Conservation (phyloP, 2,888 invertebrate species). For the Cecidostiba fungosa region DNA sequence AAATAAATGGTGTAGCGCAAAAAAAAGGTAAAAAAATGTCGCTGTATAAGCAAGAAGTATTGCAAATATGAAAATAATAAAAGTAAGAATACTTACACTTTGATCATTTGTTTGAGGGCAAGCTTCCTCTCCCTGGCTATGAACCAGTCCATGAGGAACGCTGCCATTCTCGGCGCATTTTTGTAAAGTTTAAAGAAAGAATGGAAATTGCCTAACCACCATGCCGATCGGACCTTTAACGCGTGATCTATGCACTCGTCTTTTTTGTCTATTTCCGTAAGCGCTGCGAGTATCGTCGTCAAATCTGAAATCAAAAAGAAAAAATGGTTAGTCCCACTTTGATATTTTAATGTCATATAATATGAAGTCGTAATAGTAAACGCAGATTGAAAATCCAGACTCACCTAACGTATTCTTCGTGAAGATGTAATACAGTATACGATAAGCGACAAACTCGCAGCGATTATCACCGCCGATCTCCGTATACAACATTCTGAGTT, state of each 20-base stretch:
- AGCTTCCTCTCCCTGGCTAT: constrained; percentile 95
- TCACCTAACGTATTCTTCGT: constrained; percentile 98
- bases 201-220: constrained; percentile 95
- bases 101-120: constrained; percentile 95
- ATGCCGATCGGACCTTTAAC: constrained; percentile 93
- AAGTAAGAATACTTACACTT: constrained; percentile 92
- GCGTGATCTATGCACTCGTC: constrained; percentile 93
- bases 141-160: constrained; percentile 99
- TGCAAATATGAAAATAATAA: constrained; percentile 49
- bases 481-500: constrained; percentile 95
- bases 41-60: constrained; percentile 24
- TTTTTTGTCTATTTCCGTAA: constrained; percentile 88
- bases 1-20: neutral
- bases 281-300: constrained; percentile 92
- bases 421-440: constrained; percentile 98
- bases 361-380: neutral
- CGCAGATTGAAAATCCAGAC: constrained; percentile 67
- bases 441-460: constrained; percentile 97
- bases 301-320: constrained; percentile 87
- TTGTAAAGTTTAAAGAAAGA: constrained; percentile 95
- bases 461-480: constrained; percentile 89
- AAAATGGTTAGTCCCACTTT: constrained; percentile 43
- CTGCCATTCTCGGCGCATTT: constrained; percentile 95
- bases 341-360: neutral
- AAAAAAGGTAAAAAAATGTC: constrained; percentile 26